Percentiles rank a stretch among this genome's conserved stretches.
phyloP scores from a whole-genome alignment of 2,888 invertebrate genomes.

The Scaeva pyrastri region DNA sequence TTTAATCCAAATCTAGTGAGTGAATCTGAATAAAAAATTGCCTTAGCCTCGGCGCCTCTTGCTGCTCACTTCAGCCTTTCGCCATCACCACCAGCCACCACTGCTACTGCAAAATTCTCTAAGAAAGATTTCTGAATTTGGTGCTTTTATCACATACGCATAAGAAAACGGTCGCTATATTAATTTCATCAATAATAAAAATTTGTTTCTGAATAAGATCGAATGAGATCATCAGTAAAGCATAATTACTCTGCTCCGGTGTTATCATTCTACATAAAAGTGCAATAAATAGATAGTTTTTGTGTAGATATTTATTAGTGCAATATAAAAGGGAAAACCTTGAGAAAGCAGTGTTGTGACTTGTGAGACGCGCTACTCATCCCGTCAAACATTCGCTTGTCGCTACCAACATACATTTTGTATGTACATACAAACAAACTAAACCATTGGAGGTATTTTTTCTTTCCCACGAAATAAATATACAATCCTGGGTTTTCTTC shows the following conservation, averaged over 20 bases:
- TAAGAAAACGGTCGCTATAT: not conserved
- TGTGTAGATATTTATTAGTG: conserved; percentile 29
- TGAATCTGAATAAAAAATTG: conserved; percentile 37
- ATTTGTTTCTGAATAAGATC: conserved; percentile 27
- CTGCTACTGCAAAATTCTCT: conserved; percentile 13
- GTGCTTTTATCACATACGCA: not conserved
- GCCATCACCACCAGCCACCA: conserved; percentile 3
- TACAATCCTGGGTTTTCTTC: conserved; percentile 25
- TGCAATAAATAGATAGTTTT: conserved; percentile 35
- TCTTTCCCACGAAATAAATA: conserved; percentile 11
- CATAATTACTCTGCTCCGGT: conserved; percentile 7
- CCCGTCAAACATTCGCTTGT: conserved; percentile 1
- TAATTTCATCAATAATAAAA: conserved; percentile 2
- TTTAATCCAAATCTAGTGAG: conserved; percentile 56
- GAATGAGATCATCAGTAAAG: conserved; percentile 15
- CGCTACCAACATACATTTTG: conserved; percentile 16
- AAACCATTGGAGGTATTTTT: conserved; percentile 11
- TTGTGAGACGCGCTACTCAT: conserved; percentile 48
- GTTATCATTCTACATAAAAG: conserved; percentile 35
- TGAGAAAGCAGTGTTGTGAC: too few species aligned
- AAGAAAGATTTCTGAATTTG: not conserved
- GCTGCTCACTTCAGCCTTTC: too few species aligned
- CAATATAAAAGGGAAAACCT: conserved; percentile 45
- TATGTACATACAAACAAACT: conserved; percentile 1
- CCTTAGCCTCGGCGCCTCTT: too few species aligned